phyloP scores from a whole-genome alignment of 2,113 vertebrate species.

The Todiramphus saurophagus region DNA sequence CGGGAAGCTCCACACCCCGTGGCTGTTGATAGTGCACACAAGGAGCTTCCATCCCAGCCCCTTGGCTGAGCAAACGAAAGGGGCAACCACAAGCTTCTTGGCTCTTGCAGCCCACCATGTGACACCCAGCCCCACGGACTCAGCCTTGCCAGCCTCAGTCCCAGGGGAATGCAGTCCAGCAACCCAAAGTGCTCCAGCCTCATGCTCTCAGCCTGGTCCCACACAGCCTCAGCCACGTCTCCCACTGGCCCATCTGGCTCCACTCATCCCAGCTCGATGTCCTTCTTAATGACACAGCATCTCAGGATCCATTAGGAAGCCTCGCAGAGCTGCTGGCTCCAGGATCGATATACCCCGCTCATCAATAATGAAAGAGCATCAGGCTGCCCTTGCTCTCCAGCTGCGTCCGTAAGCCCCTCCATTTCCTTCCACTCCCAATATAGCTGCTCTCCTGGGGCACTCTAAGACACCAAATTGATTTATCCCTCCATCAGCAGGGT shows the following conservation, averaged over 20 bases:
- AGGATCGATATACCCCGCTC: conserved; percentile 46
- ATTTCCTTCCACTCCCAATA: conserved; percentile 16
- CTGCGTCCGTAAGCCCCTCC: conserved; percentile 18
- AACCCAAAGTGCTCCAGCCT: neutral
- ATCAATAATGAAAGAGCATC: conserved; percentile 61
- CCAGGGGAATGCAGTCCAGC: neutral
- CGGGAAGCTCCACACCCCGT: fast-evolving
- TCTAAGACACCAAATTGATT: conserved; percentile 1
- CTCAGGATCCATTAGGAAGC: conserved; percentile 60
- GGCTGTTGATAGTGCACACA: fast-evolving
- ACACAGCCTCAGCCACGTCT: neutral
- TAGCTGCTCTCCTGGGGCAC: neutral
- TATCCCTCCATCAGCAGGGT: conserved; percentile 14
- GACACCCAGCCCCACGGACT: neutral
- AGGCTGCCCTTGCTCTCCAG: conserved; percentile 52
- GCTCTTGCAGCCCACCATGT: neutral
- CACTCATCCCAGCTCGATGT: neutral
- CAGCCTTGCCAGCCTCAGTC: neutral
- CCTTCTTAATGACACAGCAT: conserved; percentile 69
- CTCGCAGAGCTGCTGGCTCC: neutral
- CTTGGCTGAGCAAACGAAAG: neutral
- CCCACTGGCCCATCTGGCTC: conserved; percentile 6
- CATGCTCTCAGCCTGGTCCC: neutral
- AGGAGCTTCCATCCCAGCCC: neutral
- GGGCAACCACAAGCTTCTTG: neutral